Evolutionary conservation across 2,113 vertebrate genomes (phyloP).

Genomic region (Lontra canadensis): DNA sequence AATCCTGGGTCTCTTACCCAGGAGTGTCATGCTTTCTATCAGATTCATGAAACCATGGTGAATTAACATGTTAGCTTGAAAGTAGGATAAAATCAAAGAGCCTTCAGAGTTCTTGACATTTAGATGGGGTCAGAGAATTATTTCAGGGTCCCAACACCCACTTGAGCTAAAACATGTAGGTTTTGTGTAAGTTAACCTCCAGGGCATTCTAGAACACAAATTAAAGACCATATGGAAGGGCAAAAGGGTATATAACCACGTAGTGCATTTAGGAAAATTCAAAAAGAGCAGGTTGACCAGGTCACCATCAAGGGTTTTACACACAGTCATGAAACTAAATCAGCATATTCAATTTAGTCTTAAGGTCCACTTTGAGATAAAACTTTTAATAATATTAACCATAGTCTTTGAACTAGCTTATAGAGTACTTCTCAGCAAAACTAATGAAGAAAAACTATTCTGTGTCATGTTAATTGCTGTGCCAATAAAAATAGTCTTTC

Average conservation of each 20-base stretch:
- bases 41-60: neutral
- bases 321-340: neutral
- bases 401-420: neutral
- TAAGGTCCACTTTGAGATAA: neutral
- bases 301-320: neutral
- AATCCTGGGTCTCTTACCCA: neutral
- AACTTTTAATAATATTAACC: neutral
- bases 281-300: neutral
- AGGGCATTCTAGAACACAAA: neutral
- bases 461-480: neutral
- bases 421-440: neutral
- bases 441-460: neutral
- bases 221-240: neutral
- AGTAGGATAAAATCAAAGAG: neutral
- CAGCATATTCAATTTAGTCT: neutral
- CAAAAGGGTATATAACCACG: too few species aligned
- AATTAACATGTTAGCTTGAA: neutral
- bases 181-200: neutral
- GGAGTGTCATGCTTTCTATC: neutral
- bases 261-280: neutral
- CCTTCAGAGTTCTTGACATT: neutral
- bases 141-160: neutral
- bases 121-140: neutral
- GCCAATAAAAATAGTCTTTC: constrained; percentile 2
- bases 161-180: neutral